phyloP scores from a whole-genome alignment of 2,888 invertebrate genomes.

The Rhopalosiphum nymphaeae region DNA sequence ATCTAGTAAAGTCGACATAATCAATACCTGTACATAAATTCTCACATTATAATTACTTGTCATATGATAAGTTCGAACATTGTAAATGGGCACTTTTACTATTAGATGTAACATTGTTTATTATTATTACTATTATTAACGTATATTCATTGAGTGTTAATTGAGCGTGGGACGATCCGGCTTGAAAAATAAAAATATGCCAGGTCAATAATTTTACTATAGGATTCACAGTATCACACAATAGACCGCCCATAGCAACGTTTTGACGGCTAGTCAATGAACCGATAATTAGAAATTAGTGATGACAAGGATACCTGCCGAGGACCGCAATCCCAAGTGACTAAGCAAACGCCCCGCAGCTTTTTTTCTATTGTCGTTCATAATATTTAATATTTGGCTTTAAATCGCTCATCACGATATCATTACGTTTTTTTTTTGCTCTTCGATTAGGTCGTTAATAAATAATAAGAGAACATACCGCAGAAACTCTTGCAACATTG shows the following conservation, averaged over 20 bases:
- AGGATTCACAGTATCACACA: constrained; percentile 48
- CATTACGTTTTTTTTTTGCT: constrained; percentile 37
- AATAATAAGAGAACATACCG: constrained; percentile 45
- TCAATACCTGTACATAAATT: neutral
- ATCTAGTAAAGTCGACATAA: neutral
- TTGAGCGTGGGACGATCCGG: constrained; percentile 65
- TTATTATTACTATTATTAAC: constrained; percentile 24
- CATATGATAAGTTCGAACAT: constrained; percentile 24
- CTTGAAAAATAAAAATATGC: constrained; percentile 49
- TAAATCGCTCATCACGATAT: constrained; percentile 59
- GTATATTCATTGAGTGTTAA: constrained; percentile 57
- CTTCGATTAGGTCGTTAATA: constrained; percentile 27
- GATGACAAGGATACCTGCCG: constrained; percentile 58
- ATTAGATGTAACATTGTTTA: constrained; percentile 40
- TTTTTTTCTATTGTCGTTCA: constrained; percentile 61
- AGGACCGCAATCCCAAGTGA: constrained; percentile 58
- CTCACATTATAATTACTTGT: constrained; percentile 22
- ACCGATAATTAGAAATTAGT: constrained; percentile 65
- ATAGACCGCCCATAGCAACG: constrained; percentile 64
- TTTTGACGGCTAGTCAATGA: constrained; percentile 65
- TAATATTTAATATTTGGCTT: constrained; percentile 58
- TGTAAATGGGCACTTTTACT: constrained; percentile 29
- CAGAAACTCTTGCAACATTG: constrained; percentile 29
- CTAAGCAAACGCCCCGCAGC: constrained; percentile 64
- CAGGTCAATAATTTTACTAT: constrained; percentile 55